Evolutionary conservation across 2,113 vertebrate genomes (phyloP).

Genomic region (Hyperopisus bebe): DNA sequence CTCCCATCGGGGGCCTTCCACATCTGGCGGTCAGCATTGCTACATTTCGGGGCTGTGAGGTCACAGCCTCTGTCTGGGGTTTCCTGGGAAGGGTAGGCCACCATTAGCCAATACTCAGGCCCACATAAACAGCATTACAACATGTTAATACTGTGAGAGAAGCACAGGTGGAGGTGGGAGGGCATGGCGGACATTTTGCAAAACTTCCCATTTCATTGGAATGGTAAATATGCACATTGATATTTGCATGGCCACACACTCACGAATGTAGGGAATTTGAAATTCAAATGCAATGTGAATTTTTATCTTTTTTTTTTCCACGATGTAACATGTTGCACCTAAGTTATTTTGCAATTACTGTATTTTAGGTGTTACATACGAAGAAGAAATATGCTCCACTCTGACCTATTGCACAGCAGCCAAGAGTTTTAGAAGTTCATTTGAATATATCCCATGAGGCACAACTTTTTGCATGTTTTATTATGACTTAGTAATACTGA

Average conservation of each 20-base stretch:
- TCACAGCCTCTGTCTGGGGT: neutral
- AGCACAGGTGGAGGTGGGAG: neutral
- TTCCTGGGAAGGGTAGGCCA: neutral
- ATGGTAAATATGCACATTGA: neutral
- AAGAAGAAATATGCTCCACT: neutral
- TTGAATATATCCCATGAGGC: neutral
- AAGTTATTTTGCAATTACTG: neutral
- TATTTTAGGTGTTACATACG: neutral
- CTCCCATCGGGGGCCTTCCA: neutral
- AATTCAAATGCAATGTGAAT: neutral
- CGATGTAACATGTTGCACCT: neutral
- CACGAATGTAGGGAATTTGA: neutral
- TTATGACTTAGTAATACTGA: slow-evolving; percentile 16
- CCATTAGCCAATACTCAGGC: neutral
- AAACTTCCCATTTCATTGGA: neutral
- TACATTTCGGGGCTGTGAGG: neutral
- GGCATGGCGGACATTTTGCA: neutral
- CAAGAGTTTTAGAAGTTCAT: neutral
- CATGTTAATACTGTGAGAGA: neutral
- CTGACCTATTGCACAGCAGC: neutral
- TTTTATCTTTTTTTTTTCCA: neutral
- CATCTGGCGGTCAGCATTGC: neutral
- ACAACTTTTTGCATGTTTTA: neutral
- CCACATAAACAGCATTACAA: neutral
- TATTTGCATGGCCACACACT: neutral